Percentiles rank a stretch among this genome's conserved stretches.
phyloP scores from a whole-genome alignment of 2,888 invertebrate species.

The Malthinus flaveolus region DNA sequence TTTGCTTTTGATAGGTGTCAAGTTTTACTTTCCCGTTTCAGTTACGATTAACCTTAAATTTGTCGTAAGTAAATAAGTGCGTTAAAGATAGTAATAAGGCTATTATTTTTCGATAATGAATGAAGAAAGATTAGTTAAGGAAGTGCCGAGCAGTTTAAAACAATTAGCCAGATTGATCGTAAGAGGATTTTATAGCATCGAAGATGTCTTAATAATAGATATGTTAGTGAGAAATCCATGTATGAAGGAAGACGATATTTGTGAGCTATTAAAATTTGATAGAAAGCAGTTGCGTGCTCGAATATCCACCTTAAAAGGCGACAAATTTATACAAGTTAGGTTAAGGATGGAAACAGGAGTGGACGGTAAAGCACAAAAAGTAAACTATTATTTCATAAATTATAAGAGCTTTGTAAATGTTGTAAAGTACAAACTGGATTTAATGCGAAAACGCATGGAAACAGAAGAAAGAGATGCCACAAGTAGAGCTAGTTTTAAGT shows the following conservation, averaged over 20 bases:
- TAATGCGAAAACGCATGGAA: conserved; percentile 94
- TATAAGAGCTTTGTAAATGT: conserved; percentile 97
- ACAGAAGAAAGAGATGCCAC: conserved; percentile 94
- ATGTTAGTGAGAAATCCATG: conserved; percentile 95
- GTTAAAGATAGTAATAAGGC: too few species aligned
- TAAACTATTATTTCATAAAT: conserved; percentile 97
- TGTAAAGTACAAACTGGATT: conserved; percentile 94
- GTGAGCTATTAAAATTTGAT: conserved; percentile 91
- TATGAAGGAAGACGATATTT: conserved; percentile 89
- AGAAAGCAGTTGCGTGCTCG: conserved; percentile 89
- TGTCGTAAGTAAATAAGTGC: too few species aligned
- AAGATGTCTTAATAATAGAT: conserved; percentile 93
- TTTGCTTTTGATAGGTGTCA: too few species aligned
- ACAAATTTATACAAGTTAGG: conserved; percentile 91
- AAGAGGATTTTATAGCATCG: conserved; percentile 90
- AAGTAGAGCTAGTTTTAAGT: conserved; percentile 93
- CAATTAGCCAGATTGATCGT: conserved; percentile 89
- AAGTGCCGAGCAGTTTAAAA: conserved; percentile 92
- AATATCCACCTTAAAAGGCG: conserved; percentile 83
- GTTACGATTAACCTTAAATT: too few species aligned
- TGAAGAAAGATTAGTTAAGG: conserved; percentile 80
- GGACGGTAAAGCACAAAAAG: conserved; percentile 93
- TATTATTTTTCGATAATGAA: conserved; percentile 53
- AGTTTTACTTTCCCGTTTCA: too few species aligned
- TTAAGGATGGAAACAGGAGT: conserved; percentile 93